Evolutionary conservation across 2,797 vertebrate genomes (phyloP).

Genomic region (Simalia tracyae): DNA sequence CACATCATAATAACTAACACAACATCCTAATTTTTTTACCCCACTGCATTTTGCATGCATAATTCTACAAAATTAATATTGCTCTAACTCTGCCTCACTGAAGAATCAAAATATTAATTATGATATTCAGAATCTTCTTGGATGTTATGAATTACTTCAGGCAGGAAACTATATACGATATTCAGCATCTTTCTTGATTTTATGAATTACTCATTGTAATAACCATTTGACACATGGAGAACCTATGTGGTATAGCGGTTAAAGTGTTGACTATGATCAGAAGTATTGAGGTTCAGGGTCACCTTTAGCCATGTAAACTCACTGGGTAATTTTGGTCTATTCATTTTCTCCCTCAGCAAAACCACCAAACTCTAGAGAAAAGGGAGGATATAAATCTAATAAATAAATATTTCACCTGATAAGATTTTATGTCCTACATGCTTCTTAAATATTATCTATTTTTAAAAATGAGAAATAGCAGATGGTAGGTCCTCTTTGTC

Average conservation of each 20-base stretch:
- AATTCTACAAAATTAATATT: conserved; percentile 35
- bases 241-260: not conserved
- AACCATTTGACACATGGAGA: not conserved
- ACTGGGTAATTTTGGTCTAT: not conserved
- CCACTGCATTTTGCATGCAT: conserved; percentile 29
- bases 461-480: not conserved
- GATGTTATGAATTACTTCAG: conserved; percentile 10
- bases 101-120: conserved; percentile 5
- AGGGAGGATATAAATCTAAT: not conserved
- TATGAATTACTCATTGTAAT: not conserved
- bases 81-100: conserved; percentile 3
- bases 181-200: not conserved
- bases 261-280: not conserved
- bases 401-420: not conserved
- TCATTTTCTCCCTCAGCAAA: not conserved
- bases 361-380: not conserved
- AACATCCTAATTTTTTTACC: conserved; percentile 23
- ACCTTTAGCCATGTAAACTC: not conserved
- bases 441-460: not conserved
- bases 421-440: not conserved
- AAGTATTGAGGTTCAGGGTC: too few relatives aligned
- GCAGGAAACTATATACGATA: not conserved
- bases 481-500: not conserved
- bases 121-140: conserved; percentile 17
- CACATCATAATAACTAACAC: conserved; percentile 14